phyloP scores from a whole-genome alignment of 1,140 invertebrate genomes.

The Pomacea maculata region DNA sequence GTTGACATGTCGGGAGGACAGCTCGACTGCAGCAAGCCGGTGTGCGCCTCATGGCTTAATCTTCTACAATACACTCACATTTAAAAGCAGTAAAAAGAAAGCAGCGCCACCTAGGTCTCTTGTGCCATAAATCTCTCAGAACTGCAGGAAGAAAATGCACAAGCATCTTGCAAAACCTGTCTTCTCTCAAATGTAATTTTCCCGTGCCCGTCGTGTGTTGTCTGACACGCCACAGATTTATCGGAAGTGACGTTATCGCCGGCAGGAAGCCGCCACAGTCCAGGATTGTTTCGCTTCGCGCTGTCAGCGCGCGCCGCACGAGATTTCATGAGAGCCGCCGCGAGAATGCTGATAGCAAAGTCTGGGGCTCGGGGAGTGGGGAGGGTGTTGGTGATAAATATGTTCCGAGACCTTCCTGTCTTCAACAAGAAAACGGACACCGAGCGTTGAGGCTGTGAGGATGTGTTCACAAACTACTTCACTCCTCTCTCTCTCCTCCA shows the following conservation, averaged over 20 bases:
- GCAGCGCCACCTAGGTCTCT: no score
- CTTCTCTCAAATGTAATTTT: no score
- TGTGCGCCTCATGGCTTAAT: no score
- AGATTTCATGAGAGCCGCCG: constrained; percentile 20
- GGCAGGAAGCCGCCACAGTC: constrained; percentile 12
- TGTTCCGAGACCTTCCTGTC: not conserved
- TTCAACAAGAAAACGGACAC: not conserved
- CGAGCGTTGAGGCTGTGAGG: not conserved
- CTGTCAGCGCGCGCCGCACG: constrained; percentile 26
- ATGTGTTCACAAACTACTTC: not conserved
- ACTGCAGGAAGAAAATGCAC: no score
- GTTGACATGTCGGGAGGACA: no score
- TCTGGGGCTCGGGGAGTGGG: constrained; percentile 1
- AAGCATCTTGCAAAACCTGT: no score
- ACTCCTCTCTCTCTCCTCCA: no score
- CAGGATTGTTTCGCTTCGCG: constrained; percentile 24
- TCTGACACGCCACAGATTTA: constrained; percentile 5
- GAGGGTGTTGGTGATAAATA: not conserved
- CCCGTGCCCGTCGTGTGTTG: no score
- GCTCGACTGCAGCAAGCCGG: no score
- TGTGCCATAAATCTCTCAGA: no score
- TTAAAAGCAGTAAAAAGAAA: no score
- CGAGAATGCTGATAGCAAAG: constrained; percentile 19
- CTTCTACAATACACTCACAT: no score
- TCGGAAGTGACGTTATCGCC: constrained; percentile 12